phyloP scores from a whole-genome alignment of 2,888 invertebrate species.

The Micoletzkya japonica region DNA sequence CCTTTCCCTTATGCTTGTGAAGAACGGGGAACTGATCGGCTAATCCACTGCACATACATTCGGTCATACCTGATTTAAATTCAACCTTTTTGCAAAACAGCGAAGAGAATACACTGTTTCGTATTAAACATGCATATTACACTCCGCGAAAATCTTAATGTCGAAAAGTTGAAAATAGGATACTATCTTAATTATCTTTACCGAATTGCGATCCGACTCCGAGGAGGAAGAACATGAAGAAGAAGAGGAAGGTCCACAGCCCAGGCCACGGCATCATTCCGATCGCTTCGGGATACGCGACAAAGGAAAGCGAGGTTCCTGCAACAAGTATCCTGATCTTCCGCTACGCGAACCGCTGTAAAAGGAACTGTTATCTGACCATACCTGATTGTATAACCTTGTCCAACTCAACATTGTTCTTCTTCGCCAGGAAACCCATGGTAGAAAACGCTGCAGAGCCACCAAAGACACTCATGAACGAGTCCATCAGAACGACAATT shows the following conservation, averaged over 20 bases:
- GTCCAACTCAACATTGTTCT: slow-evolving; percentile 7
- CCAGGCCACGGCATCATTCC: slow-evolving; percentile 9
- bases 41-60: slow-evolving; percentile 18
- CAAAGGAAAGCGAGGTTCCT: slow-evolving; percentile 30
- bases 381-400: slow-evolving; percentile 29
- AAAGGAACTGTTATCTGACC: background rate
- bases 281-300: slow-evolving; percentile 32
- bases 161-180: no score
- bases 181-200: background rate
- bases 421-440: slow-evolving; percentile 33
- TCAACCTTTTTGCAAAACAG: no score
- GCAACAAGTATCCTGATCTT: background rate
- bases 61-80: slow-evolving; percentile 27
- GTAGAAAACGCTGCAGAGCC: slow-evolving; percentile 34
- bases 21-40: slow-evolving; percentile 24
- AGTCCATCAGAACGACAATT: slow-evolving; percentile 27
- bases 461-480: slow-evolving; percentile 32
- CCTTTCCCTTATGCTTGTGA: slow-evolving; percentile 20
- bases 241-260: slow-evolving; percentile 27
- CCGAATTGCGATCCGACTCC: slow-evolving; percentile 32
- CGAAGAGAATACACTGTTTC: no score
- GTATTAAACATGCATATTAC: no score
- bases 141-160: no score
- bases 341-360: background rate
- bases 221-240: slow-evolving; percentile 30